Percentiles rank a stretch among this genome's conserved stretches.
These are phyloP conservation scores for Cyaniris semiargus DNA, from an alignment of 2,888 invertebrate species.

Conservation along the genomic window DNA sequence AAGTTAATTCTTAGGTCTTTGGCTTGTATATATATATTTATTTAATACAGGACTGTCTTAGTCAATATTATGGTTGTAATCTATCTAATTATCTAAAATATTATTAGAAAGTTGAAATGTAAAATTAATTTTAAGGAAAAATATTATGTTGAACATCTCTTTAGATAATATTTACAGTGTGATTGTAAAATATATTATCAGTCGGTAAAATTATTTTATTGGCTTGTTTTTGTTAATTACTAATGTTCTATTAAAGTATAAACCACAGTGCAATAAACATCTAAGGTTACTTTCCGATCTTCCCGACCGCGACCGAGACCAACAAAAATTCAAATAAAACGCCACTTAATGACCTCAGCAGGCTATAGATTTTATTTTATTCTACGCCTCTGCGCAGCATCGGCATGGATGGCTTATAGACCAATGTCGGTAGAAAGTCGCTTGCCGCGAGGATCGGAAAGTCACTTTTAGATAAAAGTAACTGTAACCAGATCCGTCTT, in stretches of 20 bases:
- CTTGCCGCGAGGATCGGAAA: background rate
- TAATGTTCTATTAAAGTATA: too few species aligned
- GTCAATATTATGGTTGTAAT: conserved; percentile 22
- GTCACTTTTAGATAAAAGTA: background rate
- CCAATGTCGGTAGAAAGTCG: too few species aligned
- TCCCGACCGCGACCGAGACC: too few species aligned
- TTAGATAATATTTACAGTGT: background rate
- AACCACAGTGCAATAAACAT: too few species aligned
- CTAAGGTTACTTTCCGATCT: too few species aligned
- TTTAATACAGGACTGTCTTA: conserved; percentile 11
- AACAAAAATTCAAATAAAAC: too few species aligned
- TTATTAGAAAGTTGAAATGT: background rate
- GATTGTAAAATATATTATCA: background rate
- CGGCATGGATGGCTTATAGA: too few species aligned
- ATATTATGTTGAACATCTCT: background rate
- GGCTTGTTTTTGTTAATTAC: background rate
- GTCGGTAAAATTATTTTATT: background rate
- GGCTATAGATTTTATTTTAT: too few species aligned
- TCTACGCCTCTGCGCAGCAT: too few species aligned
- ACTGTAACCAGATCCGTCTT: background rate
- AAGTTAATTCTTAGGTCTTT: background rate
- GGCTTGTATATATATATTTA: background rate
- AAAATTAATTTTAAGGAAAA: background rate
- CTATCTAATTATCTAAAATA: background rate
- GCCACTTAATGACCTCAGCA: too few species aligned